Evolutionary conservation across 2,113 vertebrate species (phyloP), one percentile per base, ranked within the genome.

Genomic region (Microcebus murinus): DNA sequence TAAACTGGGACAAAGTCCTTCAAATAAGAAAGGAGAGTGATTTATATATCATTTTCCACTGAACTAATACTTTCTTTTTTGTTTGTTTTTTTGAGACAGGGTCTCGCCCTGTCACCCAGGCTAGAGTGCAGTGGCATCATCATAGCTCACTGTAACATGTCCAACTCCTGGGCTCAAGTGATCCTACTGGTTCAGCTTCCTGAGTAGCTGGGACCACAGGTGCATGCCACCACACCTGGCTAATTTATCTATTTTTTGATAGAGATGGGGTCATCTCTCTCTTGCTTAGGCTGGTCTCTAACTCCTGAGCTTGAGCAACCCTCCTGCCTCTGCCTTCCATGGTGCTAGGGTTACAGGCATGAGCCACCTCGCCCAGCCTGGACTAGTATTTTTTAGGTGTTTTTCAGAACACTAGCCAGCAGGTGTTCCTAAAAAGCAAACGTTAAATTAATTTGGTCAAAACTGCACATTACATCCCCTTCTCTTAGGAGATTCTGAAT

Each of bases 11-110:
- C 11, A 67, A 80, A 86, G 18, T 84, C 48, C 31, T 86, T 77
- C 83, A 88, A 57, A 63, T 45, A 87, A 94, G 48, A 63, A 90
- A 20, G 29, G 2, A 18, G 9, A 23, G 45, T 61, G 52, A 87
- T 34, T 42, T 94, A 27, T 45, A 0, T 90, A 68, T 95, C 59
- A 13, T 90, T 92, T 96, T 96, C 31, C 70, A 83, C 17, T 67
- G 85, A 36, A 17, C 4, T 1, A 52, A 21, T 82, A 17, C 90
- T 91, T 68, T 55, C 96, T 42, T 67, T 31, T 67, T 34, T 67
- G 63, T 67, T 31, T 65, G 63, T 65, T 29, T 65, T 67, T 67
- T 31, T 31, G 63, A 67, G 63, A 34, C 10, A 34, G 63, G 13
- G 31, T 34, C 63, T 67, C 13, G 13, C 13, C 34, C 12, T 34